phyloP scores from a whole-genome alignment of 2,113 vertebrate species.

The Chaetorhynchus papuensis region DNA sequence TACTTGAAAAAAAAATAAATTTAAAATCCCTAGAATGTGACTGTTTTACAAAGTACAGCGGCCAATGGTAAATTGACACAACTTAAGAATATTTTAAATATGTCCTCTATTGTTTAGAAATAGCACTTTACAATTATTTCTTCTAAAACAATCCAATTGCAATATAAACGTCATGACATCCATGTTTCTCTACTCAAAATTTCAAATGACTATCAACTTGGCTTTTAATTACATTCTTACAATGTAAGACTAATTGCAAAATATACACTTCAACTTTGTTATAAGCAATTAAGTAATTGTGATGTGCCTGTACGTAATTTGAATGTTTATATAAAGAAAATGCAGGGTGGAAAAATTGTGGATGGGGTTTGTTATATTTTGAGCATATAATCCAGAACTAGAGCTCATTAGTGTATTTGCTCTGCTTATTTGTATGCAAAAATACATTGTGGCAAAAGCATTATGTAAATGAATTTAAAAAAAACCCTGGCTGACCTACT shows the following conservation, averaged over 20 bases:
- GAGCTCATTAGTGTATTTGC: background rate
- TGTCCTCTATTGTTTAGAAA: background rate
- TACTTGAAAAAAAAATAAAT: background rate
- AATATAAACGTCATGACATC: background rate
- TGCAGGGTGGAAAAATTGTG: background rate
- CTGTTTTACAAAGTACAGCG: background rate
- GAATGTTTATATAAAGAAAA: background rate
- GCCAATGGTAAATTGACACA: background rate
- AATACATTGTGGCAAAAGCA: background rate
- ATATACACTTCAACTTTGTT: background rate
- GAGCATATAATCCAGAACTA: background rate
- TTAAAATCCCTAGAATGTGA: background rate
- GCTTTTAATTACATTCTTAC: background rate
- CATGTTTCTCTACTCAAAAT: background rate
- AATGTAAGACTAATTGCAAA: background rate
- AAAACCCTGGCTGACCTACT: fast-evolving
- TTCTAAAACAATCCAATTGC: background rate
- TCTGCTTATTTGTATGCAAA: background rate
- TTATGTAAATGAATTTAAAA: background rate
- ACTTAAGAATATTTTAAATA: background rate
- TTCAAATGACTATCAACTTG: background rate
- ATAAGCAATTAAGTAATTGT: background rate
- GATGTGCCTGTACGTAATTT: background rate
- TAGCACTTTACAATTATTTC: background rate
- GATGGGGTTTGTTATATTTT: background rate